Evolutionary conservation across 2,113 vertebrate genomes (phyloP), one percentile per base, ranked within the genome.

Genomic region (Lophochroa leadbeateri): DNA sequence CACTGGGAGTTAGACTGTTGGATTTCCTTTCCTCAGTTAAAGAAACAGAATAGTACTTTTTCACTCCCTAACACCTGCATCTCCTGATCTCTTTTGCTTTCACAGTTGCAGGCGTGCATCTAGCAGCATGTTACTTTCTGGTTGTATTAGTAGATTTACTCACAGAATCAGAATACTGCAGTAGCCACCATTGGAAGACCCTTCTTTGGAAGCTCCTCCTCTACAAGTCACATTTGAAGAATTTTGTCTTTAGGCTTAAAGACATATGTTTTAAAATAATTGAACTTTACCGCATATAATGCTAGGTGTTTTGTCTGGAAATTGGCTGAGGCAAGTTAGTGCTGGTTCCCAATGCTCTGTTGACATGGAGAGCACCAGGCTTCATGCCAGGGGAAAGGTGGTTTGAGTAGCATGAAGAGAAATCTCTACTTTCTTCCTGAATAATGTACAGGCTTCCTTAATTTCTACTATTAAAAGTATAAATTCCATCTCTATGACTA

Each of bases 1-100:
- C 85, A n/a, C 86, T 83, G 82, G 61, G 77, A 91, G 11, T 2
- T 72, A 25, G n/a, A 60, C 57, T 44, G 37, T 53, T 88, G 70
- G 20, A 57, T 96, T 96, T 96, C 90, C 79, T 80, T 79, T 80
- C 37, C 63, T 41, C 4, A 4, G 82, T 83, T 95, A 88, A 86
- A 95, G 83, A 92, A 96, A 67, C 67, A 79, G 63, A 80, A 33
- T 71, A 83, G 80, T 75, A 65, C 49, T 35, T 72, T 94, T 52
- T 39, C 13, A 52, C 37, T 71, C 55, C 61, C 37, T 64, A 24
- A 60, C 12, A 7, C 64, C 55, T 47, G 55, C 37, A 68, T 47
- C 53, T 80, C 39, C 10, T 64, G 70, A 61, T 65, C 58, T 70
- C 33, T 72, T 10, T 68, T 58, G 33, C 33, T 84, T 19, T 86